Percentiles rank a stretch among this genome's conserved stretches.
Evolutionary conservation across 1,140 invertebrate species (phyloP).

Genomic region (Solenopsis invicta): DNA sequence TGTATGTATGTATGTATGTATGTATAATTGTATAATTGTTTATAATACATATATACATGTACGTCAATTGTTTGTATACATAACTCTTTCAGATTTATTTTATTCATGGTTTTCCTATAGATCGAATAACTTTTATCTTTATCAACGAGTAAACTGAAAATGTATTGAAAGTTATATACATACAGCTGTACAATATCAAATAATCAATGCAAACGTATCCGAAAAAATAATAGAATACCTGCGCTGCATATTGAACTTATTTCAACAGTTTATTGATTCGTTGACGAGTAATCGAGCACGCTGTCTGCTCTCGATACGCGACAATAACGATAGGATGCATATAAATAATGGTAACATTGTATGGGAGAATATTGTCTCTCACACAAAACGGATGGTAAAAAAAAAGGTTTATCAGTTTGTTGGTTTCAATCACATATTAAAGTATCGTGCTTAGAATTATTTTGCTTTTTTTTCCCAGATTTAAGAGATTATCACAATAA

Average conservation of each 20-base stretch:
- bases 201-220: constrained; percentile 59
- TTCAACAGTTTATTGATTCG: constrained; percentile 63
- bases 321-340: constrained; percentile 40
- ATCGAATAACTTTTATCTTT: constrained; percentile 43
- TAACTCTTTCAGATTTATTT: constrained; percentile 35
- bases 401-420: constrained; percentile 26
- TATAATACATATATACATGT: neutral
- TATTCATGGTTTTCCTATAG: constrained; percentile 26
- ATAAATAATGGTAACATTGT: constrained; percentile 60
- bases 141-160: constrained; percentile 23
- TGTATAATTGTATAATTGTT: neutral
- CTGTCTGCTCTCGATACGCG: constrained; percentile 43
- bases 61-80: neutral
- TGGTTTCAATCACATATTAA: constrained; percentile 10
- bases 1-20: neutral
- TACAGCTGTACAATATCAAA: constrained; percentile 43
- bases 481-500: neutral
- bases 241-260: constrained; percentile 55
- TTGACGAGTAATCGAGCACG: constrained; percentile 61
- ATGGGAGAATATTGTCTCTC: constrained; percentile 36
- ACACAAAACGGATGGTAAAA: neutral
- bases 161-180: constrained; percentile 39
- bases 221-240: constrained; percentile 56
- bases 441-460: neutral
- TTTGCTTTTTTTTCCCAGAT: neutral